phyloP scores from a whole-genome alignment of 2,888 invertebrate genomes.

The Xanthorhoe spadicearia region DNA sequence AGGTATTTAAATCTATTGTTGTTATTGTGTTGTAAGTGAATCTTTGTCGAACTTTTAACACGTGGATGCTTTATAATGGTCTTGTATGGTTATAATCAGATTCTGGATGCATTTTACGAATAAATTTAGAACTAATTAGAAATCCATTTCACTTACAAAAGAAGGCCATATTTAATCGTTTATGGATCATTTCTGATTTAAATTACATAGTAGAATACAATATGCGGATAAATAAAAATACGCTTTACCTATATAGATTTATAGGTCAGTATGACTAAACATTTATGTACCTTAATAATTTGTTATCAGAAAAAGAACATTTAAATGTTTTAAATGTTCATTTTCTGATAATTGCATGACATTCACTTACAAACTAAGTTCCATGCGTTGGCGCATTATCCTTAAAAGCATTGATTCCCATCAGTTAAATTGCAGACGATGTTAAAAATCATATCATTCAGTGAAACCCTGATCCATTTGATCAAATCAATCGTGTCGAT shows the following conservation, averaged over 20 bases:
- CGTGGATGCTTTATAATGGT: slow-evolving; percentile 3
- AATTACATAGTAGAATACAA: too few relatives aligned
- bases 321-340: neutral
- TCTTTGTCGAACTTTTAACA: slow-evolving; percentile 52
- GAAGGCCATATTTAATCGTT: too few relatives aligned
- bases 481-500: slow-evolving; percentile 69
- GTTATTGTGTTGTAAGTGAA: slow-evolving; percentile 57
- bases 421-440: slow-evolving; percentile 5
- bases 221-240: too few relatives aligned
- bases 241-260: too few relatives aligned
- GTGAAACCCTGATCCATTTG: slow-evolving; percentile 55
- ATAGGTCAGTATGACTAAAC: too few relatives aligned
- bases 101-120: neutral
- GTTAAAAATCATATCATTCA: slow-evolving; percentile 52
- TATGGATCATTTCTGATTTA: too few relatives aligned
- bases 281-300: too few relatives aligned
- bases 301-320: too few relatives aligned
- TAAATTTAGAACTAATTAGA: too few relatives aligned
- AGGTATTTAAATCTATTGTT: slow-evolving; percentile 35
- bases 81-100: neutral
- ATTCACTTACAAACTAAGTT: slow-evolving; percentile 24
- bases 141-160: too few relatives aligned
- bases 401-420: slow-evolving; percentile 36
- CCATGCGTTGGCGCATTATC: slow-evolving; percentile 32
- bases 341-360: neutral